These are phyloP conservation scores for Amyelois transitella DNA, from an alignment of 1,140 invertebrate genomes.

Conservation along the genomic window DNA sequence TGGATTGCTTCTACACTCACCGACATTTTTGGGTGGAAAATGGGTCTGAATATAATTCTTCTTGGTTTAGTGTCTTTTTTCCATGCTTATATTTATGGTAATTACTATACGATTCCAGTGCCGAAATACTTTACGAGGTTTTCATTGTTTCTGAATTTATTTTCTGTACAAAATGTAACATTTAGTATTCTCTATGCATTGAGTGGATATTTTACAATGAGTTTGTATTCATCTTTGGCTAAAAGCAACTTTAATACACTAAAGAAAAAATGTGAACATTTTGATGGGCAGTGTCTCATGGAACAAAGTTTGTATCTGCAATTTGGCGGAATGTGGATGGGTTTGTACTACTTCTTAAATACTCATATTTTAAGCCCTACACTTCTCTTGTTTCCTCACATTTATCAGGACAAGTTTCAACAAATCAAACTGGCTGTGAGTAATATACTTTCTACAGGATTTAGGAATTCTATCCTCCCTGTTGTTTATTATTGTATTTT, in stretches of 20 bases:
- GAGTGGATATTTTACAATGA: constrained; percentile 76
- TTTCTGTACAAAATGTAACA: constrained; percentile 77
- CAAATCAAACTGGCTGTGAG: constrained; percentile 77
- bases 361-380: constrained; percentile 73
- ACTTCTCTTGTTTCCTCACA: constrained; percentile 79
- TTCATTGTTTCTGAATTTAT: constrained; percentile 75
- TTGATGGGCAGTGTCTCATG: constrained; percentile 55
- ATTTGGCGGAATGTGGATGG: constrained; percentile 80
- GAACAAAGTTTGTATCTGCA: constrained; percentile 76
- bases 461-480: constrained; percentile 76
- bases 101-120: constrained; percentile 47
- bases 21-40: constrained; percentile 61
- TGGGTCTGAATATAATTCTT: constrained; percentile 54
- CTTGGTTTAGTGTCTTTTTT: constrained; percentile 58
- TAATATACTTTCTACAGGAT: constrained; percentile 74
- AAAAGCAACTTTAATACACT: constrained; percentile 72
- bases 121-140: constrained; percentile 78
- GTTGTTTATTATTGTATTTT: constrained; percentile 76
- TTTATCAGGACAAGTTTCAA: constrained; percentile 79
- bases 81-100: constrained; percentile 65
- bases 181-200: constrained; percentile 75
- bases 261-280: constrained; percentile 56
- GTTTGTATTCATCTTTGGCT: constrained; percentile 77
- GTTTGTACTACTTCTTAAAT: constrained; percentile 79
- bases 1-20: constrained; percentile 53